Evolutionary conservation across 2,113 vertebrate genomes (phyloP).

Genomic region (Macroglossus sobrinus): DNA sequence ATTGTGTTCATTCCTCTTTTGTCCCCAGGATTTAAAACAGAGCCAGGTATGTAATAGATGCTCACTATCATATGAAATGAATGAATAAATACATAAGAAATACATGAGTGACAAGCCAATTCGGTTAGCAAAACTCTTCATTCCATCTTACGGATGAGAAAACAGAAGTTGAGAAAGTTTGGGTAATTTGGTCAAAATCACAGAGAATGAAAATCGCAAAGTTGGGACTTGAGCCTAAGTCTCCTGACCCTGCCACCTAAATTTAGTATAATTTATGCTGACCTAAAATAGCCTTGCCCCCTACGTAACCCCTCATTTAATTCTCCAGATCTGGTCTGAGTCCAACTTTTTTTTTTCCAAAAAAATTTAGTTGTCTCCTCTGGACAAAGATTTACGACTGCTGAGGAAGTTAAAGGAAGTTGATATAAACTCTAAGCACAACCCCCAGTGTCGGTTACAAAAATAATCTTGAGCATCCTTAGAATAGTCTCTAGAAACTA

Average conservation of each 20-base stretch:
- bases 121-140: background rate
- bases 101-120: background rate
- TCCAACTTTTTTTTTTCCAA: background rate
- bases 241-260: background rate
- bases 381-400: background rate
- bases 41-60: background rate
- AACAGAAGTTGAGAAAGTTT: background rate
- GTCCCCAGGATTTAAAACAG: background rate
- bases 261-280: background rate
- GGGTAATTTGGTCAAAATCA: background rate
- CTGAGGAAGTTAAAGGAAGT: slow-evolving; percentile 25
- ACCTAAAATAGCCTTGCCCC: background rate
- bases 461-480: background rate
- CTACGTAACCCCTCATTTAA: background rate
- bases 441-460: no score
- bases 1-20: background rate
- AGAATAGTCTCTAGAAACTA: background rate
- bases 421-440: background rate
- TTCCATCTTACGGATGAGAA: background rate
- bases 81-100: background rate
- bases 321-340: background rate
- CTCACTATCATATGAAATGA: background rate
- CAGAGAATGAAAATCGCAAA: background rate
- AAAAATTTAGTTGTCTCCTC: background rate
- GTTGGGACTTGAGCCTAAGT: background rate